Evolutionary conservation across 2,113 vertebrate species (phyloP).

Genomic region (Chionomys nivalis): DNA sequence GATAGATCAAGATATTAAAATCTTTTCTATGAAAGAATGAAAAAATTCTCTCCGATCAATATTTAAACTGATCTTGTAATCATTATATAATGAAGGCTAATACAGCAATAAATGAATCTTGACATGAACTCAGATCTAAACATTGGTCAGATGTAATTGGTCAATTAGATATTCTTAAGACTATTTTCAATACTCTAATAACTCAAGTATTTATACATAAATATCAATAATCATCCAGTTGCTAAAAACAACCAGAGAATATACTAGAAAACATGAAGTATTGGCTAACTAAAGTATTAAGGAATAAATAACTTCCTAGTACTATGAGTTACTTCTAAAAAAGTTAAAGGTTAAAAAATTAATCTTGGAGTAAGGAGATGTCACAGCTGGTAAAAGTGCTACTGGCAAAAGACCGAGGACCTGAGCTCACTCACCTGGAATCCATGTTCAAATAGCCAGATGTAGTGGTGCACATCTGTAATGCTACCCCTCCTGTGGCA

Average conservation of each 20-base stretch:
- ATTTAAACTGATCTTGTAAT: background rate
- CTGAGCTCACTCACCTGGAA: background rate
- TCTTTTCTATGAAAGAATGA: background rate
- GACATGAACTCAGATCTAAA: constrained; percentile 13
- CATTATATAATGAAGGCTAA: background rate
- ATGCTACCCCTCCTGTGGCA: background rate
- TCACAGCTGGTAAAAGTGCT: no score
- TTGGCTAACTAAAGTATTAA: constrained; percentile 25
- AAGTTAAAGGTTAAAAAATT: constrained; percentile 3
- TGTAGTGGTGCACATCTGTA: background rate
- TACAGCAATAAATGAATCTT: background rate
- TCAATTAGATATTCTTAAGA: constrained; percentile 19
- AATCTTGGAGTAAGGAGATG: background rate
- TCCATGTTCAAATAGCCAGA: background rate
- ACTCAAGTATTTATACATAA: constrained; percentile 11
- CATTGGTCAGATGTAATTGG: background rate
- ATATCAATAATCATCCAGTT: background rate
- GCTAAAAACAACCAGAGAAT: constrained; percentile 21
- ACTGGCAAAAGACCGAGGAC: background rate
- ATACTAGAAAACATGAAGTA: background rate
- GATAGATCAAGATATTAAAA: constrained; percentile 39
- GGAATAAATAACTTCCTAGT: constrained; percentile 11
- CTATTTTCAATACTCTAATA: constrained; percentile 32
- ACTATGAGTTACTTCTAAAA: background rate
- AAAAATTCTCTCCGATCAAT: constrained; percentile 29